Evolutionary conservation across 2,113 vertebrate genomes (phyloP), one percentile per base, ranked within the genome.

Genomic region (Herpailurus yagouaroundi): DNA sequence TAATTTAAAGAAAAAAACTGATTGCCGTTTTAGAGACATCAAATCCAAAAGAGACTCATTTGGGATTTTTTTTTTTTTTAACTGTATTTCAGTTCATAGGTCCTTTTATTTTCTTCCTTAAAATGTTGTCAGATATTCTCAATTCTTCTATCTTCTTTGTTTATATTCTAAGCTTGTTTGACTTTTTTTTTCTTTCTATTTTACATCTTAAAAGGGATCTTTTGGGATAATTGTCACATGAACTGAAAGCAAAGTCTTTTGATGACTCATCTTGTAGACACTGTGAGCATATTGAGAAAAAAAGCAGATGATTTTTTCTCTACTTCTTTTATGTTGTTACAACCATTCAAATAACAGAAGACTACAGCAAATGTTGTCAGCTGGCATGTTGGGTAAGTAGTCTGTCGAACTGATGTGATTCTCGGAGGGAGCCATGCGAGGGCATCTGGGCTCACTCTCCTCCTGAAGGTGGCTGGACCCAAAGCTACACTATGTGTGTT

Each of bases 151-250:
- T 94, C 55, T 85, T 76, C 68, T 81, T 80, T 95, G 48, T 96
- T 98, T 94, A 50, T 41, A 23, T 50, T 90, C 97, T 95, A 73
- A 88, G 82, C 23, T 86, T 38, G 7, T 79, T 92, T 68, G 84
- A 50, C 68, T 76, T 52, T 76, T 68, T 18, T 77, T 71, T 50
- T 88, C 29, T 52, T 15, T 76, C 36, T 81, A 16, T 92, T 97
- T 95, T 55, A 74, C 80, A 16, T 97, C 88, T 95, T 96, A 13
- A 89, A 98, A 97, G 69, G 29, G 66, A n/a, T 82, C 31, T 93
- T 97, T 96, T 14, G 36, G 73, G 76, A 57, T 96, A 91, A 80
- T 66, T 93, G 92, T 50, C 71, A 74, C 19, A 19, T 4, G 85
- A 95, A 93, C 77, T 36, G 85, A 81, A 93, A 98, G 13, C 38